phyloP scores from a whole-genome alignment of 2,113 vertebrate genomes.

The Girardinichthys multiradiatus region DNA sequence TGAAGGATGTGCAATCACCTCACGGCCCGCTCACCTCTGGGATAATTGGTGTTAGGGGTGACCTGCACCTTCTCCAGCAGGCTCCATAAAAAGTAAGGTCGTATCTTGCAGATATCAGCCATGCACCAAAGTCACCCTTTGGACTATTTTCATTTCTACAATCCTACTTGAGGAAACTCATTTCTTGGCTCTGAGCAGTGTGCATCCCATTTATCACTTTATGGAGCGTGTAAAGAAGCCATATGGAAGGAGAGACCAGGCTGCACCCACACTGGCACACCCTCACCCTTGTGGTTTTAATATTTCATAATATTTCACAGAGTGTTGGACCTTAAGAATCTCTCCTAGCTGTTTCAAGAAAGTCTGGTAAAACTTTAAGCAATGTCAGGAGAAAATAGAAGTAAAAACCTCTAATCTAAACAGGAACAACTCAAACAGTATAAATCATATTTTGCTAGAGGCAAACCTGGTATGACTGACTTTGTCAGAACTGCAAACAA shows the following conservation, averaged over 20 bases:
- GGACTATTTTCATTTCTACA: slow-evolving; percentile 41
- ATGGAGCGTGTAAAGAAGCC: slow-evolving; percentile 52
- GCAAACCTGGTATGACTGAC: too few relatives aligned
- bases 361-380: neutral
- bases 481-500: too few relatives aligned
- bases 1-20: slow-evolving; percentile 18
- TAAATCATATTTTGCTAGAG: too few relatives aligned
- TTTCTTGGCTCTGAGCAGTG: slow-evolving; percentile 40
- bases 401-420: neutral
- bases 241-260: slow-evolving; percentile 44
- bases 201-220: slow-evolving; percentile 50
- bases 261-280: slow-evolving; percentile 37
- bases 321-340: slow-evolving; percentile 49
- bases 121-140: slow-evolving; percentile 26
- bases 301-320: slow-evolving; percentile 30
- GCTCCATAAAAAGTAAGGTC: neutral
- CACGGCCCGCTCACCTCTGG: slow-evolving; percentile 4
- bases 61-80: slow-evolving; percentile 11
- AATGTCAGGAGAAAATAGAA: neutral
- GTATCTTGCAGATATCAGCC: slow-evolving; percentile 31
- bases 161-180: slow-evolving; percentile 11
- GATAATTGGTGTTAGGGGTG: slow-evolving; percentile 64
- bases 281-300: slow-evolving; percentile 22
- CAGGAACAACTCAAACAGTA: too few relatives aligned
- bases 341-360: slow-evolving; percentile 6